These are phyloP conservation scores for Paradoxurus hermaphroditus DNA, from an alignment of 2,113 vertebrate genomes.

Conservation along the genomic window DNA sequence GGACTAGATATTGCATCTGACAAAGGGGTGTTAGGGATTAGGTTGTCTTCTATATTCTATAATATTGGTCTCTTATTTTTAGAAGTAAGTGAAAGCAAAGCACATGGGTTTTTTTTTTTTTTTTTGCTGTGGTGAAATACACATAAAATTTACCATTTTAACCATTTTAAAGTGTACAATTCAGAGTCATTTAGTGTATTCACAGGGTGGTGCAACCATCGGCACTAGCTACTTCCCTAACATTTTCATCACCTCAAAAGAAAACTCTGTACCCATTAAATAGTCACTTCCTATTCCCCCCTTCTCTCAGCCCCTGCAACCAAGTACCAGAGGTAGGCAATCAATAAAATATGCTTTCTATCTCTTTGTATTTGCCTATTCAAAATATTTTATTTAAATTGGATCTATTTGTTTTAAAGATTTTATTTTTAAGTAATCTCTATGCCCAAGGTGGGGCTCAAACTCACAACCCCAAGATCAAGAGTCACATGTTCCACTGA, in stretches of 20 bases:
- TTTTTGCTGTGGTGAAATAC: not conserved
- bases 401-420: not conserved
- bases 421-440: not conserved
- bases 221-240: not conserved
- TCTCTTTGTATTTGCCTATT: not conserved
- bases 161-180: not conserved
- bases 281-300: not conserved
- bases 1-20: not conserved
- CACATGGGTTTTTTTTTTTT: not conserved
- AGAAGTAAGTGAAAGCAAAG: not conserved
- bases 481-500: not conserved
- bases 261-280: not conserved
- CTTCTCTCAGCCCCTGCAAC: not conserved
- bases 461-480: not conserved
- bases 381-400: not conserved
- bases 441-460: not conserved
- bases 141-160: not conserved
- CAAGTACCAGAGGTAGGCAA: not conserved
- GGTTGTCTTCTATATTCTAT: not conserved
- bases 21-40: not conserved
- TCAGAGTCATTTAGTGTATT: not conserved
- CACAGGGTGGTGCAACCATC: not conserved
- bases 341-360: not conserved
- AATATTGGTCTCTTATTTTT: slow-evolving; percentile 27
- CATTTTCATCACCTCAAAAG: not conserved